phyloP scores from a whole-genome alignment of 2,113 vertebrate species.

The Sphaerodactylus townsendi region DNA sequence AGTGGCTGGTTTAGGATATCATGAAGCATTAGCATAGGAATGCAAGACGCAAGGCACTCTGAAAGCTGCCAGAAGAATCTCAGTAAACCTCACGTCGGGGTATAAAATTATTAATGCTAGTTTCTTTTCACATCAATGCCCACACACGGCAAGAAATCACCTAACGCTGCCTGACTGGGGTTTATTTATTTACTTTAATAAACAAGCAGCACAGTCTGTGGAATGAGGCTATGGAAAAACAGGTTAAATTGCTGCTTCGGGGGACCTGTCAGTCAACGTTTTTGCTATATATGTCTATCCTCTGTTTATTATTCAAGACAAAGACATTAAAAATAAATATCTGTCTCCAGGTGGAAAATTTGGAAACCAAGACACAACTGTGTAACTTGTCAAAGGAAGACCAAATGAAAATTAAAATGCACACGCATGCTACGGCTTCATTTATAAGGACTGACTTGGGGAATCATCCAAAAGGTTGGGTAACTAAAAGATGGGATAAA shows the following conservation, averaged over 20 bases:
- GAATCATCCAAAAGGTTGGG: not conserved
- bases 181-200: conserved; percentile 64
- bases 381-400: conserved; percentile 31
- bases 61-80: conserved; percentile 6
- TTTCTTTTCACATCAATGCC: conserved; percentile 15
- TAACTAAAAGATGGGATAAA: conserved; percentile 3
- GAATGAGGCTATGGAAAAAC: conserved; percentile 71
- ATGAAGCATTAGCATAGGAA: conserved; percentile 30
- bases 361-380: conserved; percentile 38
- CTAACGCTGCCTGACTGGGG: conserved; percentile 44
- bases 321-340: conserved; percentile 35
- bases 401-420: not conserved
- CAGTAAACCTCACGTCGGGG: conserved; percentile 10
- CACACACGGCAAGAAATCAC: conserved; percentile 36
- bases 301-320: conserved; percentile 56
- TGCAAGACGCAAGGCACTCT: not conserved
- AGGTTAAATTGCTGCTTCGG: conserved; percentile 43
- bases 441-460: not conserved
- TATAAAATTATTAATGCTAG: conserved; percentile 28
- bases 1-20: not conserved
- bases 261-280: conserved; percentile 41
- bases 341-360: conserved; percentile 31
- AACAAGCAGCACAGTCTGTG: conserved; percentile 54
- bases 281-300: conserved; percentile 37
- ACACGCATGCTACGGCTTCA: not conserved